Base-by-base conservation (phyloP, 92 coral and sea anemone species). In the Scolanthus callimorphus region DNA sequence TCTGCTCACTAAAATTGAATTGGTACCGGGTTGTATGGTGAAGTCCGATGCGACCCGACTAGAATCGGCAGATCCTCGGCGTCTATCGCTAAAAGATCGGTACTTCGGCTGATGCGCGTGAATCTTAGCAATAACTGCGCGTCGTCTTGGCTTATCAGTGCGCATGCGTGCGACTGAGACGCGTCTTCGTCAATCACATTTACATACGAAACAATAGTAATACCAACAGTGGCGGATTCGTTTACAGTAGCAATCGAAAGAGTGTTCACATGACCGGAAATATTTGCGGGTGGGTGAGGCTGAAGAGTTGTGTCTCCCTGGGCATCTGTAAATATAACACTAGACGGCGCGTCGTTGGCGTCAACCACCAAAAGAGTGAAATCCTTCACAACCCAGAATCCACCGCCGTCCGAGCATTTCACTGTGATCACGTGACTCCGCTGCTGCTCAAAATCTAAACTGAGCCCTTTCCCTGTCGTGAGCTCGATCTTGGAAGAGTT, bases 11-110 rank as follows among this genome's bases (percentile, higher is more conserved):
- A 82, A 30, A 37, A 82, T 51, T 15, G 89, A 38, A 61, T 82
- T 82, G 0, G 89, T 82, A 19, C 89, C 89, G 1, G 89, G 89
- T 19, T 78, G 89, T 26, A 82, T 29, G 74, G 77, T 70, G 29
- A 82, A 82, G 23, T 70, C 71, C 8, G 59, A 29, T 3, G 85
- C 85, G 21, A 77, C 55, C 17, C 65, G 54, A 58, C 61, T 61
- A 17, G 49, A 51, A 22, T 20, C 68, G 30, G 74, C 54, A 27
- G 73, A 25, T 27, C 69, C 45, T 20, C 64, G 71, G 49, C 55
- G 43, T 13, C 63, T 69, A 28, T n/a, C n/a, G n/a, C n/a, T n/a
- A n/a, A n/a, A n/a, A n/a, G n/a, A n/a, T n/a, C n/a, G n/a, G n/a
- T n/a, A n/a, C 29, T 38, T 34, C 22, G 85, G 80, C 20, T 15